These are phyloP conservation scores for Watsonalla binaria DNA, from an alignment of 2,888 invertebrate genomes.

Conservation along the genomic window DNA sequence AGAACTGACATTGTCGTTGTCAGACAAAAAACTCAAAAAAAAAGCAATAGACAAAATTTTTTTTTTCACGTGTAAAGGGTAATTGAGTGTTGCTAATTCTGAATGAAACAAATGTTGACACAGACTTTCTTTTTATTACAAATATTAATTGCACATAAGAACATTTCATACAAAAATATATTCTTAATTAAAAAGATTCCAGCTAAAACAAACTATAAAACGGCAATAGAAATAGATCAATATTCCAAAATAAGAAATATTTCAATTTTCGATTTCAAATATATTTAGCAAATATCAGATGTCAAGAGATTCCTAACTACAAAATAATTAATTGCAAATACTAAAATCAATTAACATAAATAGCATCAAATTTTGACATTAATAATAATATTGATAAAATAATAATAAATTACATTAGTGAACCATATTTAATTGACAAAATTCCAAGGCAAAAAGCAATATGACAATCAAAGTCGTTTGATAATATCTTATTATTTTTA, in stretches of 20 bases:
- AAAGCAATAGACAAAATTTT: too few relatives aligned
- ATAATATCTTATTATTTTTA: conserved; percentile 15
- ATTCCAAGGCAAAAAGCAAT: conserved; percentile 25
- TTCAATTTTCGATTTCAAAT: conserved; percentile 21
- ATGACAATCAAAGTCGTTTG: conserved; percentile 14
- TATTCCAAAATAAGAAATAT: conserved; percentile 20
- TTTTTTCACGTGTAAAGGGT: neutral
- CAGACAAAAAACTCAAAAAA: too few relatives aligned
- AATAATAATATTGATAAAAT: conserved; percentile 13
- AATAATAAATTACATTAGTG: conserved; percentile 26
- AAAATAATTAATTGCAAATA: conserved; percentile 15
- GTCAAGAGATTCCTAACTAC: conserved; percentile 45
- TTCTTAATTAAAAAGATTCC: conserved; percentile 72
- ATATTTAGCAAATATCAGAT: conserved; percentile 44
- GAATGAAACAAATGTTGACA: conserved; percentile 47
- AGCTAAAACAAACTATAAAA: conserved; percentile 71
- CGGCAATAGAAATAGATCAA: conserved; percentile 39
- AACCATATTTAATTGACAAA: conserved; percentile 28
- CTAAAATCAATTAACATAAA: conserved; percentile 12
- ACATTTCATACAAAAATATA: conserved; percentile 77
- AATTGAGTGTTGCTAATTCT: neutral
- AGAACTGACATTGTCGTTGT: too few relatives aligned
- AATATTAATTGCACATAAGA: conserved; percentile 76
- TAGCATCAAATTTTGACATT: conserved; percentile 4
- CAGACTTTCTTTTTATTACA: conserved; percentile 72